Base-by-base conservation (phyloP, 64 coral and sea anemone species). In the Montipora foliosa region DNA sequence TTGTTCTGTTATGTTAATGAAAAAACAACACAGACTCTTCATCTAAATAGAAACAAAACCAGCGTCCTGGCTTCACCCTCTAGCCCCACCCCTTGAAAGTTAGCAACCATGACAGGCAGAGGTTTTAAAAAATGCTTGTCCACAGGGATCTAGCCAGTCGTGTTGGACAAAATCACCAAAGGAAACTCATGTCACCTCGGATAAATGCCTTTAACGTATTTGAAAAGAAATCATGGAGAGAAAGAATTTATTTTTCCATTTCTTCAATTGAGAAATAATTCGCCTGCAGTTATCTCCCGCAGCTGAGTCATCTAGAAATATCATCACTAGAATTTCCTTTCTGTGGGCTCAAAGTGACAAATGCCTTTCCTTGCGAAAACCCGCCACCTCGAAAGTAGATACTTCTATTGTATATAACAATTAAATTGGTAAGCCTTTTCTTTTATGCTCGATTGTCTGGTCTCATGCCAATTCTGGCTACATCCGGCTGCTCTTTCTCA, bases 181-280 rank as follows among this genome's bases (percentile, higher is more conserved):
- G 62, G 19, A 86, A 86, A 86, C 71, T 14, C 45, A 19, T 50
- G 61, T 12, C 61, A 21, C 6, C 6, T 47, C 17, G 21, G 17
- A 22, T 64, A 71, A 86, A 86, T 86, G 64, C 44, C 49, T 70
- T 86, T 19, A 71, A 72, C n/a, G 16, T 67, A 8, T 72, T 72
- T 47, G 16, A 71, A 72, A 66, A 72, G 67, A 13, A 21, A 50
- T 71, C 82, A 47, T 86, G 82, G 62, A 21, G 82, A 71, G 82
- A 46, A 51, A 64, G 64, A 86, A 86, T 86, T 71, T 20, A 84
- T 70, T 45, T 86, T 86, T 71, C 45, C 67, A 86, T 86, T 86
- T 60, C 67, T 86, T 71, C 8, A 49, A 67, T 86, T 5, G 59
- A 50, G 17, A 71, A 67, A 19, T n/a, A 67, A 47, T 83, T 83